A percentile compares a stretch with the other conserved stretches of the same genome.
These are phyloP conservation scores for Andrena flavipes DNA, from an alignment of 2,888 invertebrate species.

Conservation along the genomic window DNA sequence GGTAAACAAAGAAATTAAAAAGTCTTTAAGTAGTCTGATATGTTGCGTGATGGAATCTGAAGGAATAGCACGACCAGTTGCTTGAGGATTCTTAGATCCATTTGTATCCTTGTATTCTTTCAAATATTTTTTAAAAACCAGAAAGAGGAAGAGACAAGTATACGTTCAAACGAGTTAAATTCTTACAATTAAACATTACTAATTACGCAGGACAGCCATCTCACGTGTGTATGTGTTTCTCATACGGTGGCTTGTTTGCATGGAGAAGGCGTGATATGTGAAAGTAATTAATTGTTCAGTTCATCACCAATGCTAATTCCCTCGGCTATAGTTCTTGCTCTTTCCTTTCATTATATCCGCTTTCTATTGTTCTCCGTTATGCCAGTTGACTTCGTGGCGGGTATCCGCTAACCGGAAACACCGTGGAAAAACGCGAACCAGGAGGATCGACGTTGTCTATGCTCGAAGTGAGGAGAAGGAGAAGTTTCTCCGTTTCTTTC, in stretches of 20 bases:
- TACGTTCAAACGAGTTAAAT: too few species aligned
- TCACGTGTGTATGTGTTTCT: too few species aligned
- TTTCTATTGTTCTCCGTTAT: conserved; percentile 67
- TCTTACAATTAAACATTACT: too few species aligned
- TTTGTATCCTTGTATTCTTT: too few species aligned
- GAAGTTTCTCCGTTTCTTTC: conserved; percentile 53
- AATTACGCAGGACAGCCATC: too few species aligned
- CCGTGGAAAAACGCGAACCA: conserved; percentile 43
- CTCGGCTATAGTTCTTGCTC: conserved; percentile 49
- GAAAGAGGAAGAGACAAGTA: too few species aligned
- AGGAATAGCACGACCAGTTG: too few species aligned
- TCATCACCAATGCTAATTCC: conserved; percentile 40
- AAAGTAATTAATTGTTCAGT: conserved; percentile 55
- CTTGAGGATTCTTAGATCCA: too few species aligned
- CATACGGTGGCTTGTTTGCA: neutral
- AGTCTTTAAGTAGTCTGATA: too few species aligned
- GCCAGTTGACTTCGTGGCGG: conserved; percentile 51
- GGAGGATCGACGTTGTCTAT: conserved; percentile 38
- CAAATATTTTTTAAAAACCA: too few species aligned
- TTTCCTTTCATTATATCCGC: conserved; percentile 53
- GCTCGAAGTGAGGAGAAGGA: conserved; percentile 52
- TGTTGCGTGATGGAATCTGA: too few species aligned
- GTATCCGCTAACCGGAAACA: conserved; percentile 59
- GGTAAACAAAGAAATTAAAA: too few species aligned
- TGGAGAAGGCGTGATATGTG: conserved; percentile 28